Evolutionary conservation across 2,888 invertebrate species (phyloP), one percentile per base, ranked within the genome.

Genomic region (Tachina lurida): DNA sequence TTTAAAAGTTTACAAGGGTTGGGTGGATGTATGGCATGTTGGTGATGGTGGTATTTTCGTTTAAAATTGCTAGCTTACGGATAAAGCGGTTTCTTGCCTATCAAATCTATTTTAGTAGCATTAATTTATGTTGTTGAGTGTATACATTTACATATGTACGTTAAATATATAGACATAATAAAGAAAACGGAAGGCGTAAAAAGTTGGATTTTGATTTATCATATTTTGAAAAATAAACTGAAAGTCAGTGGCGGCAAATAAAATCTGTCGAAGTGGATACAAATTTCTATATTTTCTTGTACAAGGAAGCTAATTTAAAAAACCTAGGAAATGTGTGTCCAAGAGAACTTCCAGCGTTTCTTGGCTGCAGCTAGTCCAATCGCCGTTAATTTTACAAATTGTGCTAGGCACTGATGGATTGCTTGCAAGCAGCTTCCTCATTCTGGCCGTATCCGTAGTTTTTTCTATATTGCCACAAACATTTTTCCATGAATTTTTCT

Each of bases 31-130:
- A 19, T 56, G 75, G 62, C 70, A 62, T 43, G 54, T 39, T 78
- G 71, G 52, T 45, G 19, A 45, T 71, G 54, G 56, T 49, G 71
- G 52, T 65, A 67, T 54, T 76, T 60, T 62, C 62, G 49, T 65
- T 67, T 43, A 19, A 77, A 58, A 62, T 56, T 56, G 12, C 68
- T 43, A 56, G 22, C 73, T 5, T 71, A 54, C 39, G 71, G 54
- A 76, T 73, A 73, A 76, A 79, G 83, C 49, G 79, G 83, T 83
- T 83, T 79, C 79, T 77, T 83, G 76, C 79, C 49, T 86, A 79
- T 76, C 67, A 86, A 76, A 74, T 41, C 73, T 19, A 41, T 60
- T 77, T 70, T 22, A 56, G 8, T 52, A 13, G 31, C 60, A 22
- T 70, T 74, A 45, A 65, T 67, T 74, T 80, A 15, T 43, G n/a